phyloP scores from a whole-genome alignment of 2,888 invertebrate species.

The Cataglyphis cursor region DNA sequence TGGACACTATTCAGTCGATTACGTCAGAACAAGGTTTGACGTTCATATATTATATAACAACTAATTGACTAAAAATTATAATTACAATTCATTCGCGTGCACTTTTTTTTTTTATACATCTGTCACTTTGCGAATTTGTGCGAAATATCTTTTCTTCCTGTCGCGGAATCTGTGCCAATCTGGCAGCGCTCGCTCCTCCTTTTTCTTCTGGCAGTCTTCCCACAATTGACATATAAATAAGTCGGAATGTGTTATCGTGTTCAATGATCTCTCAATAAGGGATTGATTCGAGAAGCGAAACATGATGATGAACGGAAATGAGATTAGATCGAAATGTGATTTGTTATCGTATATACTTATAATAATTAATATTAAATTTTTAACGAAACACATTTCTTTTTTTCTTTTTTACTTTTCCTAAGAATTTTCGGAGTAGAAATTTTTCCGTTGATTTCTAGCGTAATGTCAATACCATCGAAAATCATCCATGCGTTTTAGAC shows the following conservation, averaged over 20 bases:
- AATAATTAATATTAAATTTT: conserved; percentile 21
- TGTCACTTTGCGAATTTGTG: conserved; percentile 72
- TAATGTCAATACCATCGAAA: neutral
- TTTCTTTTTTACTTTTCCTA: neutral
- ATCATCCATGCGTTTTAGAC: neutral
- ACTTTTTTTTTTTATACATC: neutral
- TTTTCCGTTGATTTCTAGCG: neutral
- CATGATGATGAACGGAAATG: neutral
- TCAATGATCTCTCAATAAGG: conserved; percentile 70
- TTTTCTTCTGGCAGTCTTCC: conserved; percentile 74
- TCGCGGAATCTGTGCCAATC: conserved; percentile 75
- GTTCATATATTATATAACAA: neutral
- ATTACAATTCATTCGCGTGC: conserved; percentile 6
- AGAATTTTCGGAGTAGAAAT: neutral
- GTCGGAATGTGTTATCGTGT: conserved; percentile 63
- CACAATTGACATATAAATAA: conserved; percentile 74
- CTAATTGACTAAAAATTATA: conserved; percentile 22
- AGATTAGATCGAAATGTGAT: neutral
- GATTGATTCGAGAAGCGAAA: conserved; percentile 27
- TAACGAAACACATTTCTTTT: neutral
- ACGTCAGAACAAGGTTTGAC: neutral
- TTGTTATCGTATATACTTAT: neutral
- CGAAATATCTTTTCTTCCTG: conserved; percentile 77
- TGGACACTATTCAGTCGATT: neutral
- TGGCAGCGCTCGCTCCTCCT: conserved; percentile 69